Evolutionary conservation across 2,797 vertebrate species (phyloP).

Genomic region (Dicrostonyx torquatus): DNA sequence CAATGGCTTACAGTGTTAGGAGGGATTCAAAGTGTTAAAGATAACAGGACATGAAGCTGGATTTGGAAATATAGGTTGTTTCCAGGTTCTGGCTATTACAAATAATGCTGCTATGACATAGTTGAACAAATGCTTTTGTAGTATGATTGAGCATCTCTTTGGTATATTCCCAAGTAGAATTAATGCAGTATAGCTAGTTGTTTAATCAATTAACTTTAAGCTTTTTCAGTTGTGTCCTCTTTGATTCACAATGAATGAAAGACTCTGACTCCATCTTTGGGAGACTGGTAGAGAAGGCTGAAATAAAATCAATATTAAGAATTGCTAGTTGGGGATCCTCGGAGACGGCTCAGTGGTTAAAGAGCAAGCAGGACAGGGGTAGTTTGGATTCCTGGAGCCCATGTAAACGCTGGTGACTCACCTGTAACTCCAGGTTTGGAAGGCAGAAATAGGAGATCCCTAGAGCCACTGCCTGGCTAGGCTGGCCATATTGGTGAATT

Average conservation of each 20-base stretch:
- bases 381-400: neutral
- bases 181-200: neutral
- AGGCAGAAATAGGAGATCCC: neutral
- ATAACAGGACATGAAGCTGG: neutral
- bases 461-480: neutral
- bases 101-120: too few species aligned
- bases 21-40: neutral
- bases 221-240: neutral
- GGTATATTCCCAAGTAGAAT: neutral
- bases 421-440: neutral
- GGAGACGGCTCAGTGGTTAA: neutral
- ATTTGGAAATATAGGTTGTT: neutral
- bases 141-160: too few species aligned
- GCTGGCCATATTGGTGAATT: neutral
- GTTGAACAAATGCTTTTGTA: too few species aligned
- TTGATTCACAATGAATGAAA: slow-evolving; percentile 48
- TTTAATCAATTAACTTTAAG: neutral
- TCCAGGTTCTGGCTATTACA: too few species aligned
- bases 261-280: neutral
- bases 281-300: neutral
- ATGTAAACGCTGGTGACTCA: neutral
- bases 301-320: neutral
- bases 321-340: neutral
- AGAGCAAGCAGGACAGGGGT: neutral
- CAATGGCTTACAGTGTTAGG: neutral